These are phyloP conservation scores for Aegotheles bennettii DNA, from an alignment of 2,113 vertebrate genomes.

Conservation along the genomic window DNA sequence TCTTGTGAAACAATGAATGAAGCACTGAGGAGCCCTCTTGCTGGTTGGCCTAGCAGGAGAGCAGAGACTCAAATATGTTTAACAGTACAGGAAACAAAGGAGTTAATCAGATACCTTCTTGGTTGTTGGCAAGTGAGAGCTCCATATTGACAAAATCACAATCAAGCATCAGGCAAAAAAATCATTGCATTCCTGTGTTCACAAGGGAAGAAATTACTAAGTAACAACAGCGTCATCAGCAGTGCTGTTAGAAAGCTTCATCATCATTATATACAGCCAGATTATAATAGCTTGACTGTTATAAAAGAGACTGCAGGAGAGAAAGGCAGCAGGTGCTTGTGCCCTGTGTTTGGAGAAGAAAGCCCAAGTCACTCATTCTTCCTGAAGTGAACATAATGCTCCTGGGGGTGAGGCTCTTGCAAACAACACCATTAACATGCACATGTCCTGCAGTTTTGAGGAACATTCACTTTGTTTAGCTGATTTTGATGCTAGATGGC, in stretches of 20 bases:
- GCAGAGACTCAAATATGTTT: neutral
- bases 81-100: neutral
- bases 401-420: neutral
- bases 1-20: neutral
- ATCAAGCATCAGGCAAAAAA: neutral
- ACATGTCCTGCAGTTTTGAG: neutral
- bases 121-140: neutral
- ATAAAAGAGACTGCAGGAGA: neutral
- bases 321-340: neutral
- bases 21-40: neutral
- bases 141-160: neutral
- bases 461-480: neutral
- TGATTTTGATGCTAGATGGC: neutral
- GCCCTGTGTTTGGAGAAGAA: neutral
- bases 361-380: neutral
- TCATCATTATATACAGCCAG: neutral
- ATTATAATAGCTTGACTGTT: neutral
- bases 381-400: neutral
- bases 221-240: neutral
- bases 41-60: neutral
- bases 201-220: neutral
- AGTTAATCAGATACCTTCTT: conserved; percentile 25
- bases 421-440: neutral
- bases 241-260: neutral
- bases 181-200: neutral